Percentiles rank a stretch among this genome's conserved stretches.
Evolutionary conservation across 2,113 vertebrate species (phyloP).

Genomic region (Dromas ardeola): DNA sequence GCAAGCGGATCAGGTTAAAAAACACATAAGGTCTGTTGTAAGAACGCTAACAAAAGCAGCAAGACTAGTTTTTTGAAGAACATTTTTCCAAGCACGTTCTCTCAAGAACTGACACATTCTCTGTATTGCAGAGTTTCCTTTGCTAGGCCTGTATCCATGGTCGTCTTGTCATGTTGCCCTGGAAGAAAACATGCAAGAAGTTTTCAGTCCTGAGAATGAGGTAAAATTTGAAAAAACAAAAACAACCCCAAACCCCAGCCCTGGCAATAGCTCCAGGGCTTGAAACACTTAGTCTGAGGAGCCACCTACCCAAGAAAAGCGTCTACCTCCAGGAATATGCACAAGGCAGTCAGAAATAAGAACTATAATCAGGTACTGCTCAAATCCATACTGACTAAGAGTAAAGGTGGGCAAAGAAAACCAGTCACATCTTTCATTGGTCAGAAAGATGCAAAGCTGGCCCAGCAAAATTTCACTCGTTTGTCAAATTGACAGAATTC

Average conservation of each 20-base stretch:
- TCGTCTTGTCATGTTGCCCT: neutral
- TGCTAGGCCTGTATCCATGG: neutral
- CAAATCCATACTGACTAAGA: neutral
- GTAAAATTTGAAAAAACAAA: neutral
- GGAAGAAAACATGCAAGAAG: neutral
- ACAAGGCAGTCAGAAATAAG: neutral
- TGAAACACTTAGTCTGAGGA: neutral
- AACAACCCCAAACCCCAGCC: neutral
- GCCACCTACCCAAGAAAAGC: neutral
- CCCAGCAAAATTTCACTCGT: neutral
- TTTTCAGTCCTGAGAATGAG: neutral
- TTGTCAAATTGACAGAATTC: neutral
- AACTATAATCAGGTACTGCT: neutral
- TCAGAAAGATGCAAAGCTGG: neutral
- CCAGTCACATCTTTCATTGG: neutral
- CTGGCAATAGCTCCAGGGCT: neutral
- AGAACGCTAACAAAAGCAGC: neutral
- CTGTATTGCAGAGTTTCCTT: neutral
- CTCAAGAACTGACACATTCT: neutral
- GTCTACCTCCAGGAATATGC: neutral
- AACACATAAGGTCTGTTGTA: rapidly evolving
- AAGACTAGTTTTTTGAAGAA: neutral
- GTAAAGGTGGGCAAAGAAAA: neutral
- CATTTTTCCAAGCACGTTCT: neutral
- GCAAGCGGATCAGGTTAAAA: neutral